phyloP scores from a whole-genome alignment of 2,113 vertebrate genomes.

The Eurystomus gularis region DNA sequence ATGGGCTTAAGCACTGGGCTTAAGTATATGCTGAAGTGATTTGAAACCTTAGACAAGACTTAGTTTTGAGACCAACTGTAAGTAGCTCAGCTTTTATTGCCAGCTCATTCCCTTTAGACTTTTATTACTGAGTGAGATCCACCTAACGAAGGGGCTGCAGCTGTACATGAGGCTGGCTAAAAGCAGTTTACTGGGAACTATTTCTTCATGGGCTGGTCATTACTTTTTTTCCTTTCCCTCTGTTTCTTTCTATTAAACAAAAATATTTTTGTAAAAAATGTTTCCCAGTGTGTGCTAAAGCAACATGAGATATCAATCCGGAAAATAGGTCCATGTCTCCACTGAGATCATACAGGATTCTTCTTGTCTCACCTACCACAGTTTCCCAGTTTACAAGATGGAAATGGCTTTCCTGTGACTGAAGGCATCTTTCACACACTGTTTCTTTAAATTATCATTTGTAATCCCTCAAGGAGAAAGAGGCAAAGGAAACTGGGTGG shows the following conservation, averaged over 20 bases:
- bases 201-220: fast-evolving
- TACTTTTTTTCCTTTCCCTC: background rate
- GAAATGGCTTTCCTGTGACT: conserved; percentile 47
- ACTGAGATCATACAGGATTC: background rate
- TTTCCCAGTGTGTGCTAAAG: background rate
- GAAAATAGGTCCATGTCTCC: background rate
- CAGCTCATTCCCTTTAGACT: background rate
- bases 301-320: background rate
- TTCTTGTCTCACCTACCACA: background rate
- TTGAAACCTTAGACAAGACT: background rate
- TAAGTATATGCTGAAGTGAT: too few relatives aligned
- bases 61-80: background rate
- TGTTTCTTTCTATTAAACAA: background rate
- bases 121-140: background rate
- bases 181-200: background rate
- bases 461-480: conserved; percentile 58
- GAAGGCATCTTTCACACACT: conserved; percentile 38
- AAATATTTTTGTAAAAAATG: background rate
- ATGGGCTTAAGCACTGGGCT: background rate
- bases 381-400: conserved; percentile 32
- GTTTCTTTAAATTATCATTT: conserved; percentile 67
- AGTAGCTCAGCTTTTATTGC: background rate
- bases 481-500: conserved; percentile 59
- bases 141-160: background rate
- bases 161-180: background rate